Evolutionary conservation across 2,797 vertebrate species (phyloP).

Genomic region (Manis javanica): DNA sequence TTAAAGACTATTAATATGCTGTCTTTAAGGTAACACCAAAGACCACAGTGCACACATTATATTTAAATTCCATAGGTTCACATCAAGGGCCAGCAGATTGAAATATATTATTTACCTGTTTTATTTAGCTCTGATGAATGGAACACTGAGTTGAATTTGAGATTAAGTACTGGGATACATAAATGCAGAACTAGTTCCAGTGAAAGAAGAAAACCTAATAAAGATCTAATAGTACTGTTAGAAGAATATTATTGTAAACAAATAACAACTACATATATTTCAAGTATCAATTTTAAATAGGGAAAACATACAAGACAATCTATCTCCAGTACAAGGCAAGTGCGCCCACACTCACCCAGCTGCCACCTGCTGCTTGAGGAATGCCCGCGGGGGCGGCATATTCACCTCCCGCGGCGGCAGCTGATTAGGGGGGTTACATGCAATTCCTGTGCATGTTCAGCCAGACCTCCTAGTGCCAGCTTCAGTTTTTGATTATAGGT

Average conservation of each 20-base stretch:
- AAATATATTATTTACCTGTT: neutral
- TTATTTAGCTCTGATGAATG: constrained; percentile 29
- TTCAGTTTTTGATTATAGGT: neutral
- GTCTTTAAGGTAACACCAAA: neutral
- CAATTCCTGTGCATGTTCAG: constrained; percentile 42
- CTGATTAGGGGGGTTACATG: constrained; percentile 26
- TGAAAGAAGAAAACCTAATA: neutral
- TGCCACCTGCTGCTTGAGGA: constrained; percentile 48
- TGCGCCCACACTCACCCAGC: constrained; percentile 29
- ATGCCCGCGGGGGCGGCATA: constrained; percentile 73
- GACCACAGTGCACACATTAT: neutral
- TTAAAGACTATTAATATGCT: neutral
- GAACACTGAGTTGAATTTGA: neutral
- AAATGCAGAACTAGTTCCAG: neutral
- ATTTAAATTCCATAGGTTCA: neutral
- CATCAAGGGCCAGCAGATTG: neutral
- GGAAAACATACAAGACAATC: constrained; percentile 63
- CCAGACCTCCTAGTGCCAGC: neutral
- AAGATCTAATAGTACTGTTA: neutral
- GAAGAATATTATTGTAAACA: constrained; percentile 50
- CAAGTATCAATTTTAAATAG: constrained; percentile 69
- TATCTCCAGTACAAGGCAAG: constrained; percentile 60
- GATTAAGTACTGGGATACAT: neutral
- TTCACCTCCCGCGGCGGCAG: constrained; percentile 43
- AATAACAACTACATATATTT: constrained; percentile 18